These are phyloP conservation scores for Diplogasteroides magnus DNA, from an alignment of 1,140 invertebrate species.

Conservation along the genomic window DNA sequence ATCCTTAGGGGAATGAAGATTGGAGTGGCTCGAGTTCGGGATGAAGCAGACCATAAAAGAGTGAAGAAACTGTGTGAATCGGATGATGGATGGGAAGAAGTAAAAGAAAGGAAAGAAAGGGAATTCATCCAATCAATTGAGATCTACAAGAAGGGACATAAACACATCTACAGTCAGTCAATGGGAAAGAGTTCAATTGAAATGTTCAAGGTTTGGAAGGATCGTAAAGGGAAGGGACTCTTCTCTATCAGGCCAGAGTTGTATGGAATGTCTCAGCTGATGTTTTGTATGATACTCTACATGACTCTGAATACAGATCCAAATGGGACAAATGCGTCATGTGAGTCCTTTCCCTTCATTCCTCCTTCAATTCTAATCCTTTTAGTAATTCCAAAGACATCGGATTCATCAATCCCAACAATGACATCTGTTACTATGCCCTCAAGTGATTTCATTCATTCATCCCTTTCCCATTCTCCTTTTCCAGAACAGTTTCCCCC, in stretches of 20 bases:
- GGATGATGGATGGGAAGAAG: too few species aligned
- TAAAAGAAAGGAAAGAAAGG: too few species aligned
- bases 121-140: too few species aligned
- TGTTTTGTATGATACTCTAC: conserved; percentile 77
- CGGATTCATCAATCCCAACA: conserved; percentile 82
- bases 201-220: conserved; percentile 62
- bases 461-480: background rate
- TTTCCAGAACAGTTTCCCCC: conserved; percentile 68
- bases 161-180: conserved; percentile 73
- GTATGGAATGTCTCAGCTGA: conserved; percentile 72
- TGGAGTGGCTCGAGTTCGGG: too few species aligned
- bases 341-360: background rate
- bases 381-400: conserved; percentile 79
- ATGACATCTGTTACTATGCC: conserved; percentile 85
- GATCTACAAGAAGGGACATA: conserved; percentile 72
- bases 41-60: too few species aligned
- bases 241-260: conserved; percentile 64
- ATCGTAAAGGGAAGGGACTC: too few species aligned
- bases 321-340: conserved; percentile 70
- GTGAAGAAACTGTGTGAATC: too few species aligned
- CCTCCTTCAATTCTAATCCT: conserved; percentile 56
- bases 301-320: conserved; percentile 76
- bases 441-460: conserved; percentile 62
- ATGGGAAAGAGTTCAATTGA: conserved; percentile 64
- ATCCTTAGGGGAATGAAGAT: too few species aligned